Evolutionary conservation across 2,888 invertebrate genomes (phyloP).

Genomic region (Ophonus ardosiacus): DNA sequence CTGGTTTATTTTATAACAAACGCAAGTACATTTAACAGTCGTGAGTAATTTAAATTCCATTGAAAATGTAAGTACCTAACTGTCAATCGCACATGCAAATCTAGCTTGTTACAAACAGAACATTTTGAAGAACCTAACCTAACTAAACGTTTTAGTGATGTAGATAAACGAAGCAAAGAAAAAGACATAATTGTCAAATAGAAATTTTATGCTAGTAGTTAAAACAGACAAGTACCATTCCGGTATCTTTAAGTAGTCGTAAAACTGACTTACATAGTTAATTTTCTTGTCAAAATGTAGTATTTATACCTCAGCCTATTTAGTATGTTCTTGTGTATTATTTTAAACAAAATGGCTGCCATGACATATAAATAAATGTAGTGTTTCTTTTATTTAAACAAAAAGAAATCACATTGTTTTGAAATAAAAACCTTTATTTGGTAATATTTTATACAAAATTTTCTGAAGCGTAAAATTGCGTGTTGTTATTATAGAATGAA

Average conservation of each 20-base stretch:
- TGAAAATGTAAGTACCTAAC: too few species aligned
- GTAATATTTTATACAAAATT: constrained; percentile 17
- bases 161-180: background rate
- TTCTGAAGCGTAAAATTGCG: constrained; percentile 13
- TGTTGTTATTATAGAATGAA: background rate
- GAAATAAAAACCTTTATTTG: background rate
- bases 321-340: too few species aligned
- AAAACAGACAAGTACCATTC: constrained; percentile 42
- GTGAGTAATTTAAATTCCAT: too few species aligned
- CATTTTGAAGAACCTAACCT: background rate
- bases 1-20: too few species aligned
- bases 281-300: constrained; percentile 10
- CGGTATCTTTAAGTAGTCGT: constrained; percentile 27
- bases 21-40: too few species aligned
- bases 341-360: background rate
- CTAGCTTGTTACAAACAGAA: background rate
- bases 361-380: background rate
- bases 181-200: constrained; percentile 37
- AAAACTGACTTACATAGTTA: constrained; percentile 25
- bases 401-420: background rate
- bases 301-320: background rate
- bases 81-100: background rate
- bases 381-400: too few species aligned
- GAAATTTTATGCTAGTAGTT: constrained; percentile 25
- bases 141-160: background rate